Evolutionary conservation across 2,113 vertebrate genomes (phyloP), one percentile per base, ranked within the genome.

Genomic region (Gobiocypris rarus): DNA sequence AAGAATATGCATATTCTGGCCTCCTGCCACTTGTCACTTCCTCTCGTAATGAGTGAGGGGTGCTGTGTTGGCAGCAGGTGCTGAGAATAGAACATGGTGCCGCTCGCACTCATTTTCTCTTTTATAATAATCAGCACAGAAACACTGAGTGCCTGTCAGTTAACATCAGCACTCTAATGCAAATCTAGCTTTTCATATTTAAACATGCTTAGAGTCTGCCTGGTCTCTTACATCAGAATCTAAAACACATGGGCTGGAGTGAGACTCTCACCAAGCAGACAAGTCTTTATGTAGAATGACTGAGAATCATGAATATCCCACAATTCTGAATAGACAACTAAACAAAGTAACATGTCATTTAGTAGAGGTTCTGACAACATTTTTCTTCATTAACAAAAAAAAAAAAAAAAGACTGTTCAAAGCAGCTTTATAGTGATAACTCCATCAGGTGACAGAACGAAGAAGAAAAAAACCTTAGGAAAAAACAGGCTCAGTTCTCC

Each of bases 91-190:
- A 41, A 79, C 76, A 79, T 28, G 76, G 22, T 87, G 86, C 85
- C 84, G 89, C 83, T 88, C 86, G 50, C 82, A 83, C 73, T 52
- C 19, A n/a, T 52, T 52, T 85, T 86, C 92, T 61, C 76, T 63
- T 79, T 79, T 48, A 63, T 63, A 93, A 92, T 93, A 93, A 92
- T 93, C 92, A 91, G 87, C 59, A 81, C 59, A 78, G 24, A 28
- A 83, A 82, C 70, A 48, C 82, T 82, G 71, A 86, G 87, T 85
- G 75, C 65, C 77, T 87, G 84, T 82, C 85, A 81, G 81, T 83
- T 80, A 71, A 19, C 67, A 82, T 79, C 86, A 75, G 81, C 79
- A 71, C 56, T 87, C 84, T 89, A 85, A 92, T 91, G 87, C 85
- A 90, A 86, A 92, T 92, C 85, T 81, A 87, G 75, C 84, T 81